phyloP scores from a whole-genome alignment of 2,113 vertebrate genomes.

The Myrmophylax atrothorax region DNA sequence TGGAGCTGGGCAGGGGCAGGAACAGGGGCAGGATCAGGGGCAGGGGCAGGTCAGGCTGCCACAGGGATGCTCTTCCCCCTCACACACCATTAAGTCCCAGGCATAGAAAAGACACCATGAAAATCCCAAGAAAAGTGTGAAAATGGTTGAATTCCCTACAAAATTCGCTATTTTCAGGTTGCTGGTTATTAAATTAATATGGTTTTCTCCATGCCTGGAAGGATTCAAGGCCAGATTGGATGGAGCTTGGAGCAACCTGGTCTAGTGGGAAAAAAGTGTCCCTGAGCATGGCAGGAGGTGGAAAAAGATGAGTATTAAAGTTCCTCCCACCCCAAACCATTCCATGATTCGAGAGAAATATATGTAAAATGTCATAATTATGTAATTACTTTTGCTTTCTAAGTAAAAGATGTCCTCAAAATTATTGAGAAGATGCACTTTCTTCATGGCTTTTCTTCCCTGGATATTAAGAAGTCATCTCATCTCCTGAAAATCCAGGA shows the following conservation, averaged over 20 bases:
- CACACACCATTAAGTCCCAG: fast-evolving
- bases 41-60: neutral
- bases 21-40: too few species aligned
- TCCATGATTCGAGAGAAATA: neutral
- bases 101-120: fast-evolving
- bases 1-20: fast-evolving
- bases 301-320: neutral
- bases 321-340: neutral
- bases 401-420: neutral
- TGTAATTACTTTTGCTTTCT: neutral
- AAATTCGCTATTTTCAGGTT: too few species aligned
- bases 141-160: too few species aligned
- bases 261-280: neutral
- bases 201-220: neutral
- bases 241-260: neutral
- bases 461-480: neutral
- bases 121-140: neutral
- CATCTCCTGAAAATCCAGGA: conserved; percentile 17
- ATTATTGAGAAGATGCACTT: neutral
- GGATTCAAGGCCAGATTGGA: neutral
- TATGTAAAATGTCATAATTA: neutral
- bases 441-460: neutral
- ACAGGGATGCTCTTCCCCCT: neutral
- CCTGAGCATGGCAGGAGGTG: neutral
- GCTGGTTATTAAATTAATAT: neutral